Percentiles rank a stretch among this genome's conserved stretches.
Conservation (phyloP, 1,140 invertebrate species). For the Adelges cooleyi region DNA sequence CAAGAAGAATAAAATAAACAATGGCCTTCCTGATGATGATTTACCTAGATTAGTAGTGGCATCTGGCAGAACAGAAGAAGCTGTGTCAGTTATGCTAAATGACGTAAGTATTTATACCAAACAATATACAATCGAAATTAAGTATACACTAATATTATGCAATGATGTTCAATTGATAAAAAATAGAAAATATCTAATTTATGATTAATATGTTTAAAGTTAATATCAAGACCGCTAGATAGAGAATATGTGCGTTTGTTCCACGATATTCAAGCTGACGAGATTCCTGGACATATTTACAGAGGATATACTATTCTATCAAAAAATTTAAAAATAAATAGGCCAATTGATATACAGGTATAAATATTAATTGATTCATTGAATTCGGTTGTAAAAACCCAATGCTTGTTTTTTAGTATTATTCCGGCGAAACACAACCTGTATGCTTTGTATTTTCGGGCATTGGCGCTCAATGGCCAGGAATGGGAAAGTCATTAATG, state of each 20-base stretch:
- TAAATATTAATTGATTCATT: neutral
- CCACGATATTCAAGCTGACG: slow-evolving; percentile 36
- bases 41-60: slow-evolving; percentile 51
- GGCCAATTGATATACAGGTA: neutral
- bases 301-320: slow-evolving; percentile 42
- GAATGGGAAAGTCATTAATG: slow-evolving; percentile 63
- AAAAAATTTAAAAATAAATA: neutral
- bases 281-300: slow-evolving; percentile 39
- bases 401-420: slow-evolving; percentile 42
- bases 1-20: slow-evolving; percentile 43
- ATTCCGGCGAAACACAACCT: slow-evolving; percentile 49
- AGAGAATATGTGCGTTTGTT: slow-evolving; percentile 36
- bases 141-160: neutral
- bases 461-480: slow-evolving; percentile 80
- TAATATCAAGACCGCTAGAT: slow-evolving; percentile 34
- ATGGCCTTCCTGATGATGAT: slow-evolving; percentile 41
- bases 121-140: neutral
- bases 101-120: slow-evolving; percentile 43
- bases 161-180: too few relatives aligned
- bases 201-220: slow-evolving; percentile 30
- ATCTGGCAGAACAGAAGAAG: slow-evolving; percentile 58
- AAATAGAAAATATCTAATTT: too few relatives aligned
- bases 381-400: neutral
- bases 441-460: slow-evolving; percentile 84
- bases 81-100: slow-evolving; percentile 54